phyloP scores from a whole-genome alignment of 1,140 invertebrate genomes.

The Drosophila lowei region DNA sequence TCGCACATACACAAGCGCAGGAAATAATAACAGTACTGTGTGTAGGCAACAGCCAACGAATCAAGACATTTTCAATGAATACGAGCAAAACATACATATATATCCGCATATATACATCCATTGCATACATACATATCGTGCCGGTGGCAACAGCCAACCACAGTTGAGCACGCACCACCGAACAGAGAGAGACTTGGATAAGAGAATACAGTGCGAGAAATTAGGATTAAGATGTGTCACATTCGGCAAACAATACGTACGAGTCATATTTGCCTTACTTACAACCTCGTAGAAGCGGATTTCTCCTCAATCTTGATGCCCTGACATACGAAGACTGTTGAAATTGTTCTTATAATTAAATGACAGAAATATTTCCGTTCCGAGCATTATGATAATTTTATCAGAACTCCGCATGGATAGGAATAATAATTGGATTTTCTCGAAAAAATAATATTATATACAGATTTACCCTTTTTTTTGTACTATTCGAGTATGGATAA shows the following conservation, averaged over 20 bases:
- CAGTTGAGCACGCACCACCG: slow-evolving; percentile 44
- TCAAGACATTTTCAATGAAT: slow-evolving; percentile 77
- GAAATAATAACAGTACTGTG: slow-evolving; percentile 73
- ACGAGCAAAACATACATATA: slow-evolving; percentile 59
- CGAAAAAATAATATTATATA: too few relatives aligned
- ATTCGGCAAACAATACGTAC: background rate
- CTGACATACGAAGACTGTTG: too few relatives aligned
- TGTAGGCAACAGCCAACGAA: slow-evolving; percentile 76
- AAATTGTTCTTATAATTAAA: too few relatives aligned
- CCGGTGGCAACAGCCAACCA: slow-evolving; percentile 69
- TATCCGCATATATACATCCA: too few relatives aligned
- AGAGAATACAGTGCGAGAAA: too few relatives aligned
- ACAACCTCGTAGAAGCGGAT: background rate
- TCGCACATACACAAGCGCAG: slow-evolving; percentile 26
- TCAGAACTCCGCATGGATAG: too few relatives aligned
- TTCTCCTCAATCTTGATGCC: too few relatives aligned
- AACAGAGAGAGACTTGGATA: too few relatives aligned
- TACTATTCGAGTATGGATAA: background rate
- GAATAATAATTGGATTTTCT: background rate
- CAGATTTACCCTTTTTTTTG: too few relatives aligned
- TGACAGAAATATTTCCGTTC: too few relatives aligned
- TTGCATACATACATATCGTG: slow-evolving; percentile 47
- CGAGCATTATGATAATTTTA: too few relatives aligned
- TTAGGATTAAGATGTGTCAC: too few relatives aligned
- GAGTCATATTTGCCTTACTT: background rate